Evolutionary conservation across 2,113 vertebrate genomes (phyloP).

Genomic region (Nematolebias whitei): DNA sequence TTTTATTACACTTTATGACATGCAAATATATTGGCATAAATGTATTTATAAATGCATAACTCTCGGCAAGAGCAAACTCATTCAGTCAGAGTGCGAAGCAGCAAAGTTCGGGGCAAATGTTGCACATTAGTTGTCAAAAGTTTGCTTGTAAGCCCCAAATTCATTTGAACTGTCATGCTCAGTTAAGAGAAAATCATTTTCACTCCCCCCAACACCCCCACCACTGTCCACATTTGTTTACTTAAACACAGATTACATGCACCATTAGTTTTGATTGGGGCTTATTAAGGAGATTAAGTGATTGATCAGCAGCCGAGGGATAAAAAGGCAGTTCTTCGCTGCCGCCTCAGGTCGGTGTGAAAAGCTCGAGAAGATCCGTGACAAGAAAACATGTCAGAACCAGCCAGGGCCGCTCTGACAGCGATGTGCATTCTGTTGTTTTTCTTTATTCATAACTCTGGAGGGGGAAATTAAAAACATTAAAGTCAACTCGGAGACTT

Average conservation of each 20-base stretch:
- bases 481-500: conserved; percentile 19
- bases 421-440: conserved; percentile 33
- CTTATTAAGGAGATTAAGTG: conserved; percentile 74
- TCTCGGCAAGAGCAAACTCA: conserved; percentile 45
- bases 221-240: conserved; percentile 68
- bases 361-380: conserved; percentile 37
- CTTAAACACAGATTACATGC: conserved; percentile 67
- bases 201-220: conserved; percentile 37
- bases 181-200: conserved; percentile 54
- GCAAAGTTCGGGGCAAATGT: conserved; percentile 50
- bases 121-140: conserved; percentile 57
- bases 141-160: conserved; percentile 58
- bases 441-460: conserved; percentile 57
- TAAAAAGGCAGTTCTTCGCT: conserved; percentile 27
- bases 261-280: conserved; percentile 69
- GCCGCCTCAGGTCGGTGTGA: conserved; percentile 26
- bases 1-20: conserved; percentile 48
- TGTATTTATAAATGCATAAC: conserved; percentile 52
- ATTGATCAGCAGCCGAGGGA: conserved; percentile 68
- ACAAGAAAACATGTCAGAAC: conserved; percentile 55
- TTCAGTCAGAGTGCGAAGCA: conserved; percentile 35
- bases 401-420: conserved; percentile 35
- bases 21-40: conserved; percentile 67
- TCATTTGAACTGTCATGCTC: conserved; percentile 57
- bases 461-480: conserved; percentile 65